Evolutionary conservation across 1,140 invertebrate genomes (phyloP), one percentile per base, ranked within the genome.

Genomic region (Oncopodura yosiiana): DNA sequence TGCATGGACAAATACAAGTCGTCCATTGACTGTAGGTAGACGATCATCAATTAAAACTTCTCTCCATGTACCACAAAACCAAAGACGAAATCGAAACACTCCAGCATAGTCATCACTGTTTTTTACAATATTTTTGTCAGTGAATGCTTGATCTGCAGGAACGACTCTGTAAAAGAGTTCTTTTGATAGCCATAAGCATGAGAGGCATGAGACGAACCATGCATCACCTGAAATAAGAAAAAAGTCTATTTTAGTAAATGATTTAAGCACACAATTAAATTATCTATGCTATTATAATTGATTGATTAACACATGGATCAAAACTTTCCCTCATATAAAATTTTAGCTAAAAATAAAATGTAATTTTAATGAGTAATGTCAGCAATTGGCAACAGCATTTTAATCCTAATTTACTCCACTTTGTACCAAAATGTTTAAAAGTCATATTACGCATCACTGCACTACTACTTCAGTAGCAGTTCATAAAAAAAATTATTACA

Each of bases 41-140:
- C 92, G 77, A 70, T 99, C 94, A 71, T 98, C 94, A 16, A 98
- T 87, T 14, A 94, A 73, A 1, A 98, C 91, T 67, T 97, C 92
- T 14, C 86, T 81, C 94, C 92, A 95, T 69, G 93, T 83, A 0
- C 92, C 92, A 65, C 88, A 93, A 85, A 90, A 93, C 90, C 91
- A 95, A 16, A 95, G 70, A 1, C 88, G 80, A 74, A 99, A 99
- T 61, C 87, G 81, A 72, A 94, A 95, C 12, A 94, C 79, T 1
- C 91, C 89, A 11, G 77, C 76, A 66, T 87, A 84, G 19, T 67
- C 63, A 48, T 77, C 75, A 44, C 68, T 58, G 5, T 68, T 71
- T 12, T 77, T 74, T 75, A 60, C 58, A 45, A 63, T 57, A 8
- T 70, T 71, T 48, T 76, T 75, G 21, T 67, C 71, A 2, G 77